phyloP scores from a whole-genome alignment of 2,888 invertebrate genomes.

The Drosophila longiperda region DNA sequence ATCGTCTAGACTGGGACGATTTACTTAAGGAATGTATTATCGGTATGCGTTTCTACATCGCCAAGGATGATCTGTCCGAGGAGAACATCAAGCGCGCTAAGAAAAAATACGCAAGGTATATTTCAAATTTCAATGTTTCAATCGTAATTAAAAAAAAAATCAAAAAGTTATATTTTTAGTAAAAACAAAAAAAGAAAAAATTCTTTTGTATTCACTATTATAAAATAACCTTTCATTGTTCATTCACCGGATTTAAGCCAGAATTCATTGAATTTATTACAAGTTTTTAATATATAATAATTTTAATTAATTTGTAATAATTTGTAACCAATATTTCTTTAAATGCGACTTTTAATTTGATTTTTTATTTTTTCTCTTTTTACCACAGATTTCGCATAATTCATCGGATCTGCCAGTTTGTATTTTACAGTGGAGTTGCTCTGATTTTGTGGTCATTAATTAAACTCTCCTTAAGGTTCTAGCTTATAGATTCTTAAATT shows the following conservation, averaged over 20 bases:
- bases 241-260: not conserved
- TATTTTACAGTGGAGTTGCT: slow-evolving; percentile 54
- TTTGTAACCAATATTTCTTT: not conserved
- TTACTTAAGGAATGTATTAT: slow-evolving; percentile 86
- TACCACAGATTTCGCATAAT: slow-evolving; percentile 69
- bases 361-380: not conserved
- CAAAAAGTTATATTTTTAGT: not conserved
- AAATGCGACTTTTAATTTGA: not conserved
- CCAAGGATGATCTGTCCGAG: slow-evolving; percentile 90
- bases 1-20: slow-evolving; percentile 88
- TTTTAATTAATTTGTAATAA: no score
- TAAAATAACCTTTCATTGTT: not conserved
- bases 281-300: no score
- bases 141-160: not conserved
- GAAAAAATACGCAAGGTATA: slow-evolving; percentile 81
- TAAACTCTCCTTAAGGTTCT: slow-evolving; percentile 14
- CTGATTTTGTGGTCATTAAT: slow-evolving; percentile 48
- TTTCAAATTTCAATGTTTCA: not conserved
- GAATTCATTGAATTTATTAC: slow-evolving; percentile 2
- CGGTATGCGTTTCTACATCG: slow-evolving; percentile 91
- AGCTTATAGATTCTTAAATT: not conserved
- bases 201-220: not conserved
- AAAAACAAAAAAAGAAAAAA: not conserved
- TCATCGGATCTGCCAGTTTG: slow-evolving; percentile 66
- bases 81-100: slow-evolving; percentile 88